phyloP scores from a whole-genome alignment of 2,797 vertebrate species.

The Malacoctenus gilli region DNA sequence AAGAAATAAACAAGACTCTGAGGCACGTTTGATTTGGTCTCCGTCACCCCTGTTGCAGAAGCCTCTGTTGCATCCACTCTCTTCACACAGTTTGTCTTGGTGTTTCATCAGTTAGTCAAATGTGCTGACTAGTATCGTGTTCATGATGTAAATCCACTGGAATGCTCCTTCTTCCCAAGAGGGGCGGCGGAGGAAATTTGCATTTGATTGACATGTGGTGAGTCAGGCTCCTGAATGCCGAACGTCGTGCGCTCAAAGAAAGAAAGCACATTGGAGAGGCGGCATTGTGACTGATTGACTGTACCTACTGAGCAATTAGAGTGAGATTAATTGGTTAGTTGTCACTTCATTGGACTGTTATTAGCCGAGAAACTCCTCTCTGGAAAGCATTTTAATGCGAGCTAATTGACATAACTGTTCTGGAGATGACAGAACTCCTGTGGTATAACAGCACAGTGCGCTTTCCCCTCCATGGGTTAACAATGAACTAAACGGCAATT shows the following conservation, averaged over 20 bases:
- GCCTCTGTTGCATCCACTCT: slow-evolving; percentile 2
- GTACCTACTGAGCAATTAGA: slow-evolving; percentile 70
- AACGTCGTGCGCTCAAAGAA: slow-evolving; percentile 34
- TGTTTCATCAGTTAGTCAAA: slow-evolving; percentile 48
- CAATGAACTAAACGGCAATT: slow-evolving; percentile 58
- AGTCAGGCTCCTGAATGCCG: slow-evolving; percentile 42
- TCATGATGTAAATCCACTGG: slow-evolving; percentile 59
- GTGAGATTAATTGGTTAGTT: slow-evolving; percentile 71
- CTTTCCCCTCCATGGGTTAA: slow-evolving; percentile 60
- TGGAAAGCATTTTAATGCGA: slow-evolving; percentile 67
- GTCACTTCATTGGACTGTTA: slow-evolving; percentile 72
- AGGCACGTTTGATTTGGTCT: background rate
- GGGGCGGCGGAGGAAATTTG: slow-evolving; percentile 31
- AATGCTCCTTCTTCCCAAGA: slow-evolving; percentile 49
- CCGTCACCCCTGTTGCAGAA: background rate
- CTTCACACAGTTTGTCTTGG: slow-evolving; percentile 18
- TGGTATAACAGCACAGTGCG: slow-evolving; percentile 48
- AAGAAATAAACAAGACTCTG: background rate
- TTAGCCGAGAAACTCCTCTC: slow-evolving; percentile 65
- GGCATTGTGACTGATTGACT: slow-evolving; percentile 60
- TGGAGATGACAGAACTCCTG: slow-evolving; percentile 66
- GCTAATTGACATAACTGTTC: slow-evolving; percentile 73
- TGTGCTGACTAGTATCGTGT: slow-evolving; percentile 50
- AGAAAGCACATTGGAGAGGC: slow-evolving; percentile 10
- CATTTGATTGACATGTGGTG: slow-evolving; percentile 65